Conservation (phyloP, 1,140 invertebrate genomes). For the Sarcophaga peregrina region DNA sequence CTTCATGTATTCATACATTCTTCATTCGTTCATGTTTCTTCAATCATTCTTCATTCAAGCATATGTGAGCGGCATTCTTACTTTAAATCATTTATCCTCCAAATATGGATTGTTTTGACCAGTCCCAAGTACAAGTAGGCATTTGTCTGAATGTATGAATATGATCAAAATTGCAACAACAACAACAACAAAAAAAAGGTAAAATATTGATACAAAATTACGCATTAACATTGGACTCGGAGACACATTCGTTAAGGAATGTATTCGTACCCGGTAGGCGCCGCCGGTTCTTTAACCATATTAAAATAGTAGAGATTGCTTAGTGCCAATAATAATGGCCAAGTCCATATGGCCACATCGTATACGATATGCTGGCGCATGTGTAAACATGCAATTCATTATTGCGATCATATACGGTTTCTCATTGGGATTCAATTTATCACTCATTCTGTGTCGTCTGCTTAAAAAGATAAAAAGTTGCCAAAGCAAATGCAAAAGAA, state of each 20-base stretch:
- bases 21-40: background rate
- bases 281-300: constrained; percentile 7
- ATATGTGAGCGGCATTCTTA: constrained; percentile 42
- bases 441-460: background rate
- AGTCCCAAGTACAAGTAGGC: background rate
- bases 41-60: background rate
- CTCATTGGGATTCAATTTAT: constrained; percentile 16
- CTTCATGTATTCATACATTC: background rate
- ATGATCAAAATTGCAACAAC: background rate
- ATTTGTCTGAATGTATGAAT: background rate
- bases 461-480: too few species aligned
- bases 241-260: background rate
- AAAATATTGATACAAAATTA: background rate
- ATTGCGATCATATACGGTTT: background rate
- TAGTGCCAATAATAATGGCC: background rate
- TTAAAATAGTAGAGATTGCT: constrained; percentile 9
- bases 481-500: background rate
- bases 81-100: constrained; percentile 46
- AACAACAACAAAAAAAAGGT: background rate
- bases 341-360: constrained; percentile 11
- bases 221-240: background rate
- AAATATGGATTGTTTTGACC: constrained; percentile 41
- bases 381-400: constrained; percentile 1
- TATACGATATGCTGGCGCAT: background rate
- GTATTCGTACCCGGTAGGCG: constrained; percentile 9